Evolutionary conservation across 2,888 invertebrate genomes (phyloP), one percentile per base, ranked within the genome.

Genomic region (Atherix ibis): DNA sequence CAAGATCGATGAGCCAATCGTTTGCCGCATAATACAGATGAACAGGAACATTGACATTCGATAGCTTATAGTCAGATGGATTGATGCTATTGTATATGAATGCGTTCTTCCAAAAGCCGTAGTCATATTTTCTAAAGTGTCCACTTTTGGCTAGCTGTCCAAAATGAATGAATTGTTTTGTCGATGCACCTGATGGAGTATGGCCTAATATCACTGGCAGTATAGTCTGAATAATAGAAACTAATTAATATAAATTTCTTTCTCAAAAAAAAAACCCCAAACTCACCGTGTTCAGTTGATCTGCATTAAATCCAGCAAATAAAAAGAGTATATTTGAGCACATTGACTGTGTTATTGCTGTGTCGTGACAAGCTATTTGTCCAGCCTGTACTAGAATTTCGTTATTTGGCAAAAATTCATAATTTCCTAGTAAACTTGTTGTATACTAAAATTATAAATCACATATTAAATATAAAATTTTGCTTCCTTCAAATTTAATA

Each of bases 161-260:
- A 46, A 56, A 71, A 47, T 71, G 70, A 10, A 63, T 44, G 2
- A 70, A 43, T 43, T 68, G 67, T 42, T 58, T 56, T 3, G 56
- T 54, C 3, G 67, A 64, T 2, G 66, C 54, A 2, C 69, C 69
- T 5, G 68, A 65, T 2, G 76, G 74, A 29, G 62, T 54, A 39
- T 74, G 72, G 0, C 65, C 65, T 3, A 70, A 48, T 39, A 76
- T 67, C 1, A 71, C 63, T 0, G 73, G 69, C 31, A 75, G 44
- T 43, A 74, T 53, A 1, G 64, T 62, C 50, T 66, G 39, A 14
- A 22, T 13, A 5, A 17, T 18, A 29, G 12, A 14, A 18, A 13
- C 13, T 19, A 13, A 22, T 8, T 8, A 8, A 8, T 22, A 22
- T 22, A 8, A 22, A 10, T 8, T 6, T 22, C 10, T 22, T 22